Evolutionary conservation across 2,888 invertebrate species (phyloP), one percentile per base, ranked within the genome.

Genomic region (Idaea biselata): DNA sequence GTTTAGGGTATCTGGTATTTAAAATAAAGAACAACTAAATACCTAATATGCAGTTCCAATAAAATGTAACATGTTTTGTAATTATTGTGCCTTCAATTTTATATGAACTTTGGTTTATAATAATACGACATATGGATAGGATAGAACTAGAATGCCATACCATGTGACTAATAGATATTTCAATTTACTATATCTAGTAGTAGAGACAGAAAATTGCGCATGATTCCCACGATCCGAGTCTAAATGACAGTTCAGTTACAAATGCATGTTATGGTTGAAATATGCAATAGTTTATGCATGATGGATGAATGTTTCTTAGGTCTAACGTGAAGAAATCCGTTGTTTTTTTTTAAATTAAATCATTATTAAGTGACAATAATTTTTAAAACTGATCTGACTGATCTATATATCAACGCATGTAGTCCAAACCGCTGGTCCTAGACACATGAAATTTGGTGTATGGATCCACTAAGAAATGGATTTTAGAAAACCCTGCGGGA

Each of bases 181-280:
- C 56, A 56, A 18, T 56, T 11, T 56, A 59, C 16, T 66, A 63
- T 67, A 74, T 60, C n/a, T n/a, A n/a, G n/a, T n/a, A 60, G 69
- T 68, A 70, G 68, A 73, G 73, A 79, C 73, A 67, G 70, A 69
- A 67, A 68, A 66, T 63, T 67, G 67, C 44, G 14, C 44, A 44
- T 44, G 60, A 62, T 72, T 72, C 72, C 64, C 72, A 72, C 72
- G 70, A 64, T 70, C 58, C 53, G 55, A 44, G 58, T 55, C 58
- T 56, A 56, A 56, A 56, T 18, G 17, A 14, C 17, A 56, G 56
- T 18, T 56, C 56, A 14, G 56, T 56, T 56, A 56, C 56, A 18
- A 56, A 56, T 56, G 56, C 14, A 18, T 18, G 56, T 56, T 44
- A 44, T 44, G 44, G 11, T 44, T 44, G 44, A 44, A 44, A 44